Base-by-base conservation (phyloP, 2,888 invertebrate genomes). In the Tipula confusa region DNA sequence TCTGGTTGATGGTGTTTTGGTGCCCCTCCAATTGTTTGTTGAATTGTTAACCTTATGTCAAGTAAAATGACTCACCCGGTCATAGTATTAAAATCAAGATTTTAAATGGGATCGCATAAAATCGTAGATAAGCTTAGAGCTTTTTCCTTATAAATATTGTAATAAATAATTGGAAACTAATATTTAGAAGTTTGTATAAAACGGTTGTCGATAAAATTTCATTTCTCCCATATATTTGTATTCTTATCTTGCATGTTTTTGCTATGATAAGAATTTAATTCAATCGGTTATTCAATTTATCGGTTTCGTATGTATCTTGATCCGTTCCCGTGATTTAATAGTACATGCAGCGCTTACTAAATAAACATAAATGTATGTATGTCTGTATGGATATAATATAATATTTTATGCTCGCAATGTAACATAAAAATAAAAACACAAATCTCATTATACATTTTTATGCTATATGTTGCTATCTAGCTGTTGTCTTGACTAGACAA, bases 401-500 rank as follows among this genome's bases (percentile, higher is more conserved):
- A 64, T 24, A 18, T 64, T 64, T 64, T 64, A 64, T 64, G 24
- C 24, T 64, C 24, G n/a, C n/a, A 64, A 18, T 64, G 64, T 64
- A 64, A 64, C 64, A 64, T 64, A n/a, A n/a, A n/a, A n/a, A n/a
- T 64, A 64, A 64, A 64, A 31, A 7, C 7, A 9, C 2, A 64
- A 64, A 64, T 64, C 64, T 24, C 64, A 24, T 64, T 64, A 48
- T 64, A 64, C 2, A 64, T 9, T 24, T 43, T 24, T 64, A 64
- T 24, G 48, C 2, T 64, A 6, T 43, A 24, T 64, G 9, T 64
- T 64, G 24, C 24, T 64, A 24, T 64, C 64, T 64, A 64, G 64
- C 9, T 64, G 64, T 64, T 64, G 24, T 64, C 64, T 64, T 64
- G 64, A 64, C 64, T 64, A 64, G 64, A 64, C 64, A 64, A 64